phyloP scores from a whole-genome alignment of 2,797 vertebrate genomes.

The Pseudotriccus pelzelni region DNA sequence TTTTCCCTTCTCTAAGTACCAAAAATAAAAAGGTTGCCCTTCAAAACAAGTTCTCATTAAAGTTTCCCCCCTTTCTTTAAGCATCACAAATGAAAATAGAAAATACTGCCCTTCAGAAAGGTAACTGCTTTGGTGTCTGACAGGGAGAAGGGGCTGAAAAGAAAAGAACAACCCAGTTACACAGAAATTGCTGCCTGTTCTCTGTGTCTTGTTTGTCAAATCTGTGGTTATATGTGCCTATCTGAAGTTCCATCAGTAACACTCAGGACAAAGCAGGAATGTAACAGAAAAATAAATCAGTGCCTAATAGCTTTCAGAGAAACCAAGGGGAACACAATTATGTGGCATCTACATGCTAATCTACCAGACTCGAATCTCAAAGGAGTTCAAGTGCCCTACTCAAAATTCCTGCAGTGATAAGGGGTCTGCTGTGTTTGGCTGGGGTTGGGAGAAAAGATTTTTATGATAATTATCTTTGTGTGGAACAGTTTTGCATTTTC shows the following conservation, averaged over 20 bases:
- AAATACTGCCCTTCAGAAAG: conserved; percentile 5
- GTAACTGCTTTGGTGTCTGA: neutral
- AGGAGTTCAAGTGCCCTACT: conserved; percentile 89
- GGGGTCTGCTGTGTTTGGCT: conserved; percentile 83
- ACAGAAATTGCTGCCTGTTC: conserved; percentile 38
- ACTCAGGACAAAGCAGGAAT: conserved; percentile 79
- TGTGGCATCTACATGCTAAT: conserved; percentile 93
- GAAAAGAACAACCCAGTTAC: conserved; percentile 16
- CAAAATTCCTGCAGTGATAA: conserved; percentile 94
- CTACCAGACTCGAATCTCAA: conserved; percentile 89
- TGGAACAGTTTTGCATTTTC: conserved; percentile 75
- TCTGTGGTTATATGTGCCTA: conserved; percentile 41
- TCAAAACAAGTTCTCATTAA: conserved; percentile 1
- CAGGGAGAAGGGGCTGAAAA: conserved; percentile 1
- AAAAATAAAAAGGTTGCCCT: neutral
- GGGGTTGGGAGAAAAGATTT: conserved; percentile 87
- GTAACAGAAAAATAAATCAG: conserved; percentile 83
- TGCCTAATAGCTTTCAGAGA: conserved; percentile 91
- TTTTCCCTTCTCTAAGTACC: neutral
- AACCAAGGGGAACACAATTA: conserved; percentile 93
- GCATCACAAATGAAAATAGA: neutral
- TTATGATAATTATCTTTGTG: conserved; percentile 85
- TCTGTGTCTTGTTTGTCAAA: conserved; percentile 29
- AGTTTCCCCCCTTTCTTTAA: neutral
- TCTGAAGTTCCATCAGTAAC: conserved; percentile 79